A percentile compares a stretch with the other conserved stretches of the same genome.
phyloP scores from a whole-genome alignment of 1,140 invertebrate species.

The Hesperophylax magnus region DNA sequence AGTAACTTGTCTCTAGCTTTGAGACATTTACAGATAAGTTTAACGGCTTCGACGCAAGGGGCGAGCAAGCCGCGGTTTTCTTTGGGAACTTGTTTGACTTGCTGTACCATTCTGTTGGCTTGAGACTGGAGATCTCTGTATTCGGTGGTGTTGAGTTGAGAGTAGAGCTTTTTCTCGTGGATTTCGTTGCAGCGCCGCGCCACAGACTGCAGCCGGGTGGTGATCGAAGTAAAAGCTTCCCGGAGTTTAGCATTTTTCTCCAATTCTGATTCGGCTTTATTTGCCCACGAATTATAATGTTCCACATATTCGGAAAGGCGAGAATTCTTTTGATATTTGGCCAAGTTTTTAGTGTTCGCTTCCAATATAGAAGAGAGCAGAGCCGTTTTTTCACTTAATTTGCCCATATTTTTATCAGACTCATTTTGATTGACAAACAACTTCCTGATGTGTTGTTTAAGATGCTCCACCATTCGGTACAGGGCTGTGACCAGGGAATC shows the following conservation, averaged over 20 bases:
- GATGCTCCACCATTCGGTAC: slow-evolving; percentile 63
- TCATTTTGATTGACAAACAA: slow-evolving; percentile 64
- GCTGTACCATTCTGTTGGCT: slow-evolving; percentile 62
- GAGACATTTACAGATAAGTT: slow-evolving; percentile 64
- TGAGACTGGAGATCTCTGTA: slow-evolving; percentile 62
- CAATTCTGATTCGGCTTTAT: slow-evolving; percentile 58
- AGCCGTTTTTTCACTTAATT: slow-evolving; percentile 63
- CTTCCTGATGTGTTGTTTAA: slow-evolving; percentile 65
- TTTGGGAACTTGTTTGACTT: slow-evolving; percentile 61
- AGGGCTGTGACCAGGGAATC: slow-evolving; percentile 64
- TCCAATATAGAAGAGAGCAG: slow-evolving; percentile 62
- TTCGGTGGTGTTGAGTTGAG: slow-evolving; percentile 61
- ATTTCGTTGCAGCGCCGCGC: slow-evolving; percentile 65
- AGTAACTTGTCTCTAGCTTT: slow-evolving; percentile 66
- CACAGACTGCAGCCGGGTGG: slow-evolving; percentile 64
- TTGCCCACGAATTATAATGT: slow-evolving; percentile 27
- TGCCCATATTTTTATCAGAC: slow-evolving; percentile 65
- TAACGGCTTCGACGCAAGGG: slow-evolving; percentile 64
- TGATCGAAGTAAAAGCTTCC: slow-evolving; percentile 63
- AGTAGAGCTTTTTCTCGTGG: slow-evolving; percentile 61
- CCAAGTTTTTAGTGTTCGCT: slow-evolving; percentile 61
- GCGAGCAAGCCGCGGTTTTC: slow-evolving; percentile 62
- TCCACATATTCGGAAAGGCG: slow-evolving; percentile 56
- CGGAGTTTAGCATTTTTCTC: slow-evolving; percentile 64
- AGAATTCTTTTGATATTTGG: slow-evolving; percentile 49